Conservation (phyloP, 2,113 vertebrate genomes). For the Rhea americana region DNA sequence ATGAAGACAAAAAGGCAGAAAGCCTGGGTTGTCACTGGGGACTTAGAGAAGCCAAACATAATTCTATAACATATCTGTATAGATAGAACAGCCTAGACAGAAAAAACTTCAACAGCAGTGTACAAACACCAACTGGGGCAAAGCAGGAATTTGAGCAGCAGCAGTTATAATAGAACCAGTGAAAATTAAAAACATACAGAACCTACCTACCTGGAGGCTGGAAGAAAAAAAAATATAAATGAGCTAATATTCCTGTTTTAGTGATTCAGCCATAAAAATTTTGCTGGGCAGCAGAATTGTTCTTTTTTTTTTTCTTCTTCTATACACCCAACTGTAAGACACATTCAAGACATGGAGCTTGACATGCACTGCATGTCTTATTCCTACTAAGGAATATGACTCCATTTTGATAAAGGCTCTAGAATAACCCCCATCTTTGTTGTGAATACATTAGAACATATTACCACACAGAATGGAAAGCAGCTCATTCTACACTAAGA, state of each 20-base stretch:
- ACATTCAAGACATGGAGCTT: neutral
- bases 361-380: neutral
- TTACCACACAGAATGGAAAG: neutral
- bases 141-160: neutral
- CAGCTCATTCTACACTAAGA: neutral
- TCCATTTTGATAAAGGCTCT: neutral
- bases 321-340: neutral
- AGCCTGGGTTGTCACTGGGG: neutral
- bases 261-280: neutral
- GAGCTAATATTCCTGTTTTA: neutral
- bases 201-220: conserved; percentile 43
- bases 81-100: neutral
- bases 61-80: neutral
- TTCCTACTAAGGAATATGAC: neutral
- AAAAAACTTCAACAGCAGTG: neutral
- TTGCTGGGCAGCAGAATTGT: neutral
- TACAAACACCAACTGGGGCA: neutral
- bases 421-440: neutral
- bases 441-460: neutral
- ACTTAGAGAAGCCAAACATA: conserved; percentile 22
- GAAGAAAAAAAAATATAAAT: neutral
- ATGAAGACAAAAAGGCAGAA: neutral
- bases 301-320: neutral
- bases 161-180: neutral
- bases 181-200: neutral